Conservation (phyloP, 2,797 vertebrate species). For the Darevskia mixta region DNA sequence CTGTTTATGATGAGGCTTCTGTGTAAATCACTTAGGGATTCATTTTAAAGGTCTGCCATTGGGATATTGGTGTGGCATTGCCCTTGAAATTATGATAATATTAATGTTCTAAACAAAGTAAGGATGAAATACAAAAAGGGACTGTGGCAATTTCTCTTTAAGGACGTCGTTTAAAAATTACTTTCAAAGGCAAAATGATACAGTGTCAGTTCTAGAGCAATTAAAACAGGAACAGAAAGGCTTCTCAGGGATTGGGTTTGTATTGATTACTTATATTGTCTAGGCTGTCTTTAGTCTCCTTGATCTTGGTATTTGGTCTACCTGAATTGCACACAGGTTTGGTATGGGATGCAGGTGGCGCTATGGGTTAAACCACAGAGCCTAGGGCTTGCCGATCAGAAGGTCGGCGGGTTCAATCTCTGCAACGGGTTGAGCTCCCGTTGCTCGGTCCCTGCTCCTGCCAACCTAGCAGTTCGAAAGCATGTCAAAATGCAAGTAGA, state of each 20-base stretch:
- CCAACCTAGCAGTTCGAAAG: too few species aligned
- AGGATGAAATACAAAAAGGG: neutral
- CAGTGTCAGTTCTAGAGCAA: neutral
- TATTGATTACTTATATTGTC: neutral
- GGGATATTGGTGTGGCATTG: neutral
- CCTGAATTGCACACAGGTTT: neutral
- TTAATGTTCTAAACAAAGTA: neutral
- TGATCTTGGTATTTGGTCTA: neutral
- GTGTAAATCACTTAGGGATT: neutral
- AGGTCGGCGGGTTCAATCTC: too few species aligned
- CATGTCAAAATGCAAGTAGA: too few species aligned
- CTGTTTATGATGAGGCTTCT: neutral
- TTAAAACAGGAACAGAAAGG: neutral
- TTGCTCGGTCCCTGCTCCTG: too few species aligned
- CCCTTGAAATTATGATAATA: neutral
- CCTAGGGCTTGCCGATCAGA: too few species aligned
- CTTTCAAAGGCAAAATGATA: neutral
- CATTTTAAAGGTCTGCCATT: neutral
- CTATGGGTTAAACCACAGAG: too few species aligned
- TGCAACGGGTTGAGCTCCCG: too few species aligned
- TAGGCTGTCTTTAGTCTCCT: too few species aligned
- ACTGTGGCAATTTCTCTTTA: neutral
- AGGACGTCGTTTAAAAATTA: neutral
- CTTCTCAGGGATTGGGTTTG: neutral
- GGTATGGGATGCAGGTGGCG: too few species aligned